phyloP scores from a whole-genome alignment of 2,113 vertebrate genomes.

The Corythornis cristatus region DNA sequence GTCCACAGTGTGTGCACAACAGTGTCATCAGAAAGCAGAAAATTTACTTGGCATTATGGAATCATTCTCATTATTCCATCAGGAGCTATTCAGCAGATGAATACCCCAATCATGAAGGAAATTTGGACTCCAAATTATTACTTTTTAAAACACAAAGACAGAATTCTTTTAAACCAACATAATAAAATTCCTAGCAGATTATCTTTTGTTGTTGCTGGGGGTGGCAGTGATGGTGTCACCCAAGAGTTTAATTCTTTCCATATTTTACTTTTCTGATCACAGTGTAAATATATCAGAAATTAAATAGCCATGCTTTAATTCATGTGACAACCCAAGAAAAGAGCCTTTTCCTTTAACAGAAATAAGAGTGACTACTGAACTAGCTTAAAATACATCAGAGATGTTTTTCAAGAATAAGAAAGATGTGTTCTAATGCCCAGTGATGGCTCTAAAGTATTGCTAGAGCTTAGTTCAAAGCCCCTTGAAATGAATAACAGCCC shows the following conservation, averaged over 20 bases:
- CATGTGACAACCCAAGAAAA: background rate
- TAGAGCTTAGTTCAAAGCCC: constrained; percentile 25
- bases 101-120: background rate
- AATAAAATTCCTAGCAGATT: background rate
- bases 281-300: background rate
- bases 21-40: background rate
- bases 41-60: background rate
- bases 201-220: background rate
- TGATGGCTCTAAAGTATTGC: constrained; percentile 19
- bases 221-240: background rate
- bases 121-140: background rate
- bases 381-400: constrained; percentile 17
- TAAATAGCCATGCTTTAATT: background rate
- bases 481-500: constrained; percentile 23
- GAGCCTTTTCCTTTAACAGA: constrained; percentile 9
- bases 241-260: background rate
- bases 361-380: background rate
- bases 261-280: constrained; percentile 23
- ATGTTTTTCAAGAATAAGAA: constrained; percentile 16
- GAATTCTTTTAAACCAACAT: background rate
- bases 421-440: constrained; percentile 23
- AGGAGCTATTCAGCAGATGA: background rate
- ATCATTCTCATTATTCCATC: background rate
- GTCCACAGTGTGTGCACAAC: background rate
- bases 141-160: background rate